A percentile compares a stretch with the other conserved stretches of the same genome.
phyloP scores from a whole-genome alignment of 2,797 vertebrate genomes.

The Parotocinclus haroldoi region DNA sequence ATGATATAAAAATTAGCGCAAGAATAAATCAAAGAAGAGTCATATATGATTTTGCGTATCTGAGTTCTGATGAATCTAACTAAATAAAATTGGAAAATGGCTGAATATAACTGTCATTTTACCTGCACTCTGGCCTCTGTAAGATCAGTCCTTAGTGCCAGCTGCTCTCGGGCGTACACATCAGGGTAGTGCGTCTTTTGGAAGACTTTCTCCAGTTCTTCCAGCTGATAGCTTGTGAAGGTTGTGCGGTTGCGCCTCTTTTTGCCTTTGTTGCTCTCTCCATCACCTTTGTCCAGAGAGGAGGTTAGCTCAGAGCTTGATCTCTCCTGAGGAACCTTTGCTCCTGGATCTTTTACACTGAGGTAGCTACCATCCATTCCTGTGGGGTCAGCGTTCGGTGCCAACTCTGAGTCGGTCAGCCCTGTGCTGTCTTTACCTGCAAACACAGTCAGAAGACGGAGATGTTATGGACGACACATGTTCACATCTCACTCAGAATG shows the following conservation, averaged over 20 bases:
- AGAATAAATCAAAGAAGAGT: too few relatives aligned
- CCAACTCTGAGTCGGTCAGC: conserved; percentile 83
- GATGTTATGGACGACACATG: neutral
- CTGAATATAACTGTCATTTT: conserved; percentile 3
- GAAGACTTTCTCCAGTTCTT: conserved; percentile 98
- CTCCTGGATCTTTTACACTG: conserved; percentile 82
- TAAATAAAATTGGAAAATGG: too few relatives aligned
- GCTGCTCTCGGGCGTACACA: conserved; percentile 94
- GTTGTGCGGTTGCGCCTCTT: conserved; percentile 96
- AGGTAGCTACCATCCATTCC: conserved; percentile 94
- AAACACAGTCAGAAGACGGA: neutral
- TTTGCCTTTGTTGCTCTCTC: conserved; percentile 97
- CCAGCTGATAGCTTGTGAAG: conserved; percentile 97
- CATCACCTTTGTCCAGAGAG: conserved; percentile 86
- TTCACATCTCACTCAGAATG: neutral
- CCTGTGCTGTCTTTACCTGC: conserved; percentile 86
- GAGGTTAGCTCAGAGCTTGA: conserved; percentile 78
- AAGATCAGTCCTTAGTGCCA: conserved; percentile 96
- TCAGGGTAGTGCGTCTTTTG: conserved; percentile 99
- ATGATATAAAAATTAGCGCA: too few relatives aligned
- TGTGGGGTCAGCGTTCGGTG: conserved; percentile 77
- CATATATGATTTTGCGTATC: too few relatives aligned
- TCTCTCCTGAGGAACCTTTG: conserved; percentile 81
- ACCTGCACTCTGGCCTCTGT: conserved; percentile 95
- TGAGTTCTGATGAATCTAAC: neutral